phyloP scores from a whole-genome alignment of 2,113 vertebrate genomes.

The Pseudonaja textilis region DNA sequence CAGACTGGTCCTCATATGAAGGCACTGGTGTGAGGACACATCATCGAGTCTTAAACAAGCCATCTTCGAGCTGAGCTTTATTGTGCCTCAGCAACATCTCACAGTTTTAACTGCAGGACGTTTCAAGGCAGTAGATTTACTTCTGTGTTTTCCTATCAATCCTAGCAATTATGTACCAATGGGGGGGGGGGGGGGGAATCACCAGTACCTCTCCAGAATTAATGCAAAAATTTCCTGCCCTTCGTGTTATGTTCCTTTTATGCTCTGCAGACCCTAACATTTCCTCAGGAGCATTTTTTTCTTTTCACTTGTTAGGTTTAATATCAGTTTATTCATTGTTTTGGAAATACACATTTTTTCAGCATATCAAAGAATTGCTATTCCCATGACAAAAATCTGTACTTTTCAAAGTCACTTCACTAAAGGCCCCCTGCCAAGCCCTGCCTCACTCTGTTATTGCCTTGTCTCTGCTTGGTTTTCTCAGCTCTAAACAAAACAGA shows the following conservation, averaged over 20 bases:
- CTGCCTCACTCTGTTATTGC: background rate
- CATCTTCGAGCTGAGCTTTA: background rate
- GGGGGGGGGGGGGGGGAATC: accelerated
- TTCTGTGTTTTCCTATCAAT: background rate
- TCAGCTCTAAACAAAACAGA: background rate
- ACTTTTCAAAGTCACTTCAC: background rate
- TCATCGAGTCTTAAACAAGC: background rate
- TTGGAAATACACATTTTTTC: background rate
- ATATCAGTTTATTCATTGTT: background rate
- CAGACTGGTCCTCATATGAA: background rate
- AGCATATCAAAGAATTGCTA: background rate
- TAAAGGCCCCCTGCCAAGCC: background rate
- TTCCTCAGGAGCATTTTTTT: background rate
- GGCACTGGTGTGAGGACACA: background rate
- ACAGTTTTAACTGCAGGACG: background rate
- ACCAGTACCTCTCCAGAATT: background rate
- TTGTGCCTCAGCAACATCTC: background rate
- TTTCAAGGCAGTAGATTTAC: background rate
- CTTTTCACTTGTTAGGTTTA: background rate
- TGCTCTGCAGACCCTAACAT: background rate
- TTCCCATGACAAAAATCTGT: background rate
- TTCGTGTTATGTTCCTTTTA: background rate
- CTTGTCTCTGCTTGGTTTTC: background rate
- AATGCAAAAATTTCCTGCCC: background rate
- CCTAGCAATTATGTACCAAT: background rate